phyloP scores from a whole-genome alignment of 53 echinoderm and acorn worm species.

The Patiria pectinifera region DNA sequence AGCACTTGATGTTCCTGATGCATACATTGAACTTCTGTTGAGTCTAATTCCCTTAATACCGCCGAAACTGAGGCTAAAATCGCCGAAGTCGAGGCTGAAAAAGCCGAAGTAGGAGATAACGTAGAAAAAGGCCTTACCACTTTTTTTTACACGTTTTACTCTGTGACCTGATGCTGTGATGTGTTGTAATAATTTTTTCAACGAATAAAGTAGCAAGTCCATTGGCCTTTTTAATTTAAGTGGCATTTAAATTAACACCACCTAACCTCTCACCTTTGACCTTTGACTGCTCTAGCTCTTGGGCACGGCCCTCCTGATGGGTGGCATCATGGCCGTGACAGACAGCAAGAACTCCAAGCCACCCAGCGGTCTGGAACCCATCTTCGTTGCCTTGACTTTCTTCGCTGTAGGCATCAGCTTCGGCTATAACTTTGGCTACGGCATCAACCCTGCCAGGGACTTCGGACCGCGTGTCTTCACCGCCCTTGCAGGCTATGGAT shows the following conservation, averaged over 20 bases:
- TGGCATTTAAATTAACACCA: background rate
- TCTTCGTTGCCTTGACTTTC: constrained; percentile 67
- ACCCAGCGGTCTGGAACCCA: constrained; percentile 71
- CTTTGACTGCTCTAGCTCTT: constrained; percentile 46
- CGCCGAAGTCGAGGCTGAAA: too few species aligned
- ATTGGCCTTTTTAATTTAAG: too few species aligned
- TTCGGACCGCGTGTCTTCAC: constrained; percentile 79
- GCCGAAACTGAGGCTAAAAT: too few species aligned
- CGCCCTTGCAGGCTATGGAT: constrained; percentile 68
- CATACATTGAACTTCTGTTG: too few species aligned
- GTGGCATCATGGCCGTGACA: constrained; percentile 72
- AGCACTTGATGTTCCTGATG: too few species aligned
- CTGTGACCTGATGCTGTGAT: too few species aligned
- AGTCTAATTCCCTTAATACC: too few species aligned
- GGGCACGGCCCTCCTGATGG: constrained; percentile 72
- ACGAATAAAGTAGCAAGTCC: too few species aligned
- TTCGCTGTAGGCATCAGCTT: constrained; percentile 67
- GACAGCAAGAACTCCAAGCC: constrained; percentile 82
- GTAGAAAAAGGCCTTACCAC: too few species aligned
- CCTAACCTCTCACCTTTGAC: constrained; percentile 11
- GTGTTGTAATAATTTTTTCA: too few species aligned
- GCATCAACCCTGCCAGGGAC: constrained; percentile 82
- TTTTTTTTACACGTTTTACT: too few species aligned
- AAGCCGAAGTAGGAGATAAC: too few species aligned
- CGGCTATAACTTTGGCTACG: constrained; percentile 75